Base-by-base conservation (phyloP, 2,888 invertebrate genomes). In the Synanthedon tipuliformis region DNA sequence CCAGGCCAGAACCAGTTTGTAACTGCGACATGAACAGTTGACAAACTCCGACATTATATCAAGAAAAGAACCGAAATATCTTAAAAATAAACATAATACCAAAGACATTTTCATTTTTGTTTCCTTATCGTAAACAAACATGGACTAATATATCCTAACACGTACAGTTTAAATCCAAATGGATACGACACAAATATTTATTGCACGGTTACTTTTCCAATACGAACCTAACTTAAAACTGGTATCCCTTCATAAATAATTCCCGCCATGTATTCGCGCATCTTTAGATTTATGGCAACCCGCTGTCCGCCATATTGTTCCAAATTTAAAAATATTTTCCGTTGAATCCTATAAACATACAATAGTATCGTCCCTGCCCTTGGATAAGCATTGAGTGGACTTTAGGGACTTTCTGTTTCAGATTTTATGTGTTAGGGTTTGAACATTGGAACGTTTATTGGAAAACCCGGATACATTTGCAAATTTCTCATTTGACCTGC, bases 271-370 rank as follows among this genome's bases (percentile, higher is more conserved):
- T 76, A 73, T 80, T 77, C 78, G 71, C 79, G 76, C 71, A 81
- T 82, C 79, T 84, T 75, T 72, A 82, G 83, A 86, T 86, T 86
- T 85, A 85, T 81, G 65, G 76, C 74, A 73, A 74, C 73, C 84
- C 79, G 71, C 78, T 79, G 81, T 81, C 83, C 72, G 75, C 82
- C 80, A 80, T 84, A 81, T 81, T 85, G 83, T 81, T 77, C 78
- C 77, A 81, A 84, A 81, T 85, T 83, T 81, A 81, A 83, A 83
- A 83, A 79, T 81, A 79, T 80, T 73, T 69, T 66, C 63, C 67
- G 62, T 66, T 62, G 61, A 71, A 72, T 71, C 70, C 65, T 65
- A 64, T 70, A 72, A 68, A 55, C 56, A 60, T 59, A 56, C 61
- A 59, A 58, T 54, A 61, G 56, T 64, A 70, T 70, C 65, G 63